Conservation (phyloP, 1,140 invertebrate genomes). For the Prorops nasuta region DNA sequence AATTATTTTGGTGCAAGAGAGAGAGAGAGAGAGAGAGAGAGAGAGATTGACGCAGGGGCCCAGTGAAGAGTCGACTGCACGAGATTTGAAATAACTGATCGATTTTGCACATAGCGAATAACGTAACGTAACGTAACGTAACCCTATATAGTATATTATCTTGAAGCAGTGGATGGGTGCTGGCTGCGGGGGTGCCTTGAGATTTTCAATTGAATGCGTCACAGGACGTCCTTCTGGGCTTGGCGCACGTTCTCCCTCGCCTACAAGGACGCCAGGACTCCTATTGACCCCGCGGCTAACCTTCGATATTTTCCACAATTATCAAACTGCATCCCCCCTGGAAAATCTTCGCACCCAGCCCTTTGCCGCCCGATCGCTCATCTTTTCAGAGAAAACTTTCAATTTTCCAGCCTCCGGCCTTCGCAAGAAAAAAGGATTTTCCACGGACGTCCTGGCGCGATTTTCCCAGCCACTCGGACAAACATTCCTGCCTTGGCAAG, state of each 20-base stretch:
- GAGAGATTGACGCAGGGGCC: not conserved
- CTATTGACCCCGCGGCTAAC: slow-evolving; percentile 20
- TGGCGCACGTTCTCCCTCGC: slow-evolving; percentile 38
- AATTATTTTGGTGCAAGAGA: no score
- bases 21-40: not conserved
- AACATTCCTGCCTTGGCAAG: slow-evolving; percentile 23
- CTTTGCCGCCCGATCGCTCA: accelerated
- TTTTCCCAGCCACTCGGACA: slow-evolving; percentile 22
- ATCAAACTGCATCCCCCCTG: not conserved
- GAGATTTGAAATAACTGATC: slow-evolving; percentile 29
- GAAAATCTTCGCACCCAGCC: not conserved
- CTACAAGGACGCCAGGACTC: slow-evolving; percentile 14
- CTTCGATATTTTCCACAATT: slow-evolving; percentile 30
- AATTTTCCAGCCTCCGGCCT: no score
- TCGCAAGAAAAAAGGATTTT: not conserved
- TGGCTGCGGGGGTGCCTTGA: slow-evolving; percentile 42
- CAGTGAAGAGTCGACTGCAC: no score
- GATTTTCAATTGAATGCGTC: slow-evolving; percentile 54
- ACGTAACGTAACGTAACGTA: no score
- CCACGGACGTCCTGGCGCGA: slow-evolving; percentile 20
- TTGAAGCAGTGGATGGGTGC: slow-evolving; percentile 31
- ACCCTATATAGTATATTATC: slow-evolving; percentile 37
- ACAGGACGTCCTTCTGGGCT: slow-evolving; percentile 49
- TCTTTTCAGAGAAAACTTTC: slow-evolving; percentile 32
- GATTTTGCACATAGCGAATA: slow-evolving; percentile 26